Percentiles rank a stretch among this genome's conserved stretches.
phyloP scores from a whole-genome alignment of 2,888 invertebrate genomes.

The Aspidapion aeneum region DNA sequence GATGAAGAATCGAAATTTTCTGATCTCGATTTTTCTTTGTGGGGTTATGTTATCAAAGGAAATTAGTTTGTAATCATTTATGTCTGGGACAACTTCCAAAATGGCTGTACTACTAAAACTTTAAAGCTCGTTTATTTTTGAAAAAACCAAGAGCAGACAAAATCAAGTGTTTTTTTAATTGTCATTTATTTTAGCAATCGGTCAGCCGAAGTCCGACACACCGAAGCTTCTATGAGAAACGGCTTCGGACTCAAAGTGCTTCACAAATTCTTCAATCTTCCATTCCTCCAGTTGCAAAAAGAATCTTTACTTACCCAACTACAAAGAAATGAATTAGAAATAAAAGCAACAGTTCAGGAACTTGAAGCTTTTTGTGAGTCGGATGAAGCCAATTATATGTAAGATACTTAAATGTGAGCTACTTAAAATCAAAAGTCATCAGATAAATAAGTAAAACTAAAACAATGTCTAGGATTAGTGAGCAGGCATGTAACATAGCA shows the following conservation, averaged over 20 bases:
- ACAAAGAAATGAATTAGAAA: conserved; percentile 80
- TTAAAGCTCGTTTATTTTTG: not conserved
- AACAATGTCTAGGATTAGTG: too few species aligned
- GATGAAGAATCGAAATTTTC: too few species aligned
- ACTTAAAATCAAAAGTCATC: too few species aligned
- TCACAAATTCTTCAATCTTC: conserved; percentile 93
- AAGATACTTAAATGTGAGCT: too few species aligned
- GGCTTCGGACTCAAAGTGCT: conserved; percentile 90
- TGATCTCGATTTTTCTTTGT: too few species aligned
- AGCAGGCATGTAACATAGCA: too few species aligned
- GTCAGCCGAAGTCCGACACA: conserved; percentile 72
- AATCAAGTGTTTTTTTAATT: not conserved
- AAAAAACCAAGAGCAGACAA: not conserved
- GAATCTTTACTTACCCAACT: conserved; percentile 80
- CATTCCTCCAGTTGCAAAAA: conserved; percentile 86
- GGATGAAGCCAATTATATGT: conserved; percentile 75
- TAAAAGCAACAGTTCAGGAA: conserved; percentile 69
- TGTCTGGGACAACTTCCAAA: too few species aligned
- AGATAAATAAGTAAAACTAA: too few species aligned
- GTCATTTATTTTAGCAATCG: conserved; percentile 42
- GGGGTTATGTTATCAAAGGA: too few species aligned
- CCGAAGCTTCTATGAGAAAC: conserved; percentile 93
- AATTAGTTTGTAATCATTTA: too few species aligned
- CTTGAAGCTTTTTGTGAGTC: conserved; percentile 72
- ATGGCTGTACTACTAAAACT: not conserved